Conservation (phyloP, 2,888 invertebrate genomes). For the Abscondita cerata region DNA sequence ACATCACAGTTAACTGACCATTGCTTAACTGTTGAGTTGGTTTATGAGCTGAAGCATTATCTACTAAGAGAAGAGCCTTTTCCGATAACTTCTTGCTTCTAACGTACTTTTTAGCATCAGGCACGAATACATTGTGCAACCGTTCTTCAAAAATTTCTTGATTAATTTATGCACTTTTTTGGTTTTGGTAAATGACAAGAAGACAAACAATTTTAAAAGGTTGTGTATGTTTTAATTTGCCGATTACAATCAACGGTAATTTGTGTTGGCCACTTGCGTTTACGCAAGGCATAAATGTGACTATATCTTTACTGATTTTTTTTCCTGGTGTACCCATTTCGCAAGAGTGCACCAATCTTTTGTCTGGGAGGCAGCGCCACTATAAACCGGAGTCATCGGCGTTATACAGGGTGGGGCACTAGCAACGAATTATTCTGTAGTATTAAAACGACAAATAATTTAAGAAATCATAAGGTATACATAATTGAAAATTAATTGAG, state of each 20-base stretch:
- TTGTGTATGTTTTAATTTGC: conserved; percentile 23
- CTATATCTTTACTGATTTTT: neutral
- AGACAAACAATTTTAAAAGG: conserved; percentile 7
- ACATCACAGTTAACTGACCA: too few relatives aligned
- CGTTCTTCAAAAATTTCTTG: conserved; percentile 23
- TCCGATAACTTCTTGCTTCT: conserved; percentile 27
- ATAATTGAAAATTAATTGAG: too few relatives aligned
- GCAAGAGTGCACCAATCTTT: neutral
- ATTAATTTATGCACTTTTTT: conserved; percentile 25
- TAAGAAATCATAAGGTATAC: conserved; percentile 6
- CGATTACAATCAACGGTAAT: neutral
- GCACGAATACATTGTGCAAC: conserved; percentile 10
- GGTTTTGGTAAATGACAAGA: conserved; percentile 20
- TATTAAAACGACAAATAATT: conserved; percentile 1
- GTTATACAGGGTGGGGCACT: too few relatives aligned
- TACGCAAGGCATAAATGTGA: neutral
- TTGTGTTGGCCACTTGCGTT: conserved; percentile 5
- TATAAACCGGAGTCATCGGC: too few relatives aligned
- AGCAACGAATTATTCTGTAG: conserved; percentile 10
- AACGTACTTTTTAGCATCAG: neutral
- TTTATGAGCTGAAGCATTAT: conserved; percentile 2
- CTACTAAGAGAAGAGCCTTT: neutral
- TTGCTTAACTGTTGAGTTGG: neutral
- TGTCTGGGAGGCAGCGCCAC: neutral
- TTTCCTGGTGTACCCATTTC: neutral